Conservation (phyloP, 1,140 invertebrate genomes). For the Nylanderia fulva region DNA sequence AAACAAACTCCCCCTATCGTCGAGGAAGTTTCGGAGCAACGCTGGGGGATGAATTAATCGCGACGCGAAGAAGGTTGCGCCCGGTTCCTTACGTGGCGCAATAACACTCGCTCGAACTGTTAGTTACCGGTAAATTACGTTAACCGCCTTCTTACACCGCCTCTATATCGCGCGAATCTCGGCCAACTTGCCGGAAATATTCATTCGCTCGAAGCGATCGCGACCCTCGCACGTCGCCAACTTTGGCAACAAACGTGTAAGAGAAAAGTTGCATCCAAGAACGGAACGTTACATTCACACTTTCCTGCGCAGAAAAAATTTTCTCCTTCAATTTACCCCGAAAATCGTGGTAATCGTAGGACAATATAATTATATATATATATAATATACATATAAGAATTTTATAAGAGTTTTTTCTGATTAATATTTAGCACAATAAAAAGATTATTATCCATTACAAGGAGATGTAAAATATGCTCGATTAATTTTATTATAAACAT, state of each 20-base stretch:
- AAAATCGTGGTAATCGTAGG: too few species aligned
- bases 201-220: constrained; percentile 22
- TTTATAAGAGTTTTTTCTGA: too few species aligned
- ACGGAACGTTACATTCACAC: neutral
- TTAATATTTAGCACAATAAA: too few species aligned
- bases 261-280: neutral
- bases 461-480: too few species aligned
- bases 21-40: constrained; percentile 34
- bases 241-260: neutral
- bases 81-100: constrained; percentile 33
- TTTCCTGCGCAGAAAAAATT: too few species aligned
- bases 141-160: constrained; percentile 15
- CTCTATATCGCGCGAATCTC: constrained; percentile 27
- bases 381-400: too few species aligned
- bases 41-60: constrained; percentile 52
- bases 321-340: too few species aligned
- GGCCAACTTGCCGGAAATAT: constrained; percentile 41
- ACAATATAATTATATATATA: too few species aligned
- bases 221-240: neutral
- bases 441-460: too few species aligned
- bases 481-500: too few species aligned
- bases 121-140: constrained; percentile 52
- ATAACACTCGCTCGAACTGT: constrained; percentile 53
- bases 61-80: constrained; percentile 53
- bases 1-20: constrained; percentile 55